Conservation (phyloP, 2,797 vertebrate genomes). For the Chelmon rostratus region DNA sequence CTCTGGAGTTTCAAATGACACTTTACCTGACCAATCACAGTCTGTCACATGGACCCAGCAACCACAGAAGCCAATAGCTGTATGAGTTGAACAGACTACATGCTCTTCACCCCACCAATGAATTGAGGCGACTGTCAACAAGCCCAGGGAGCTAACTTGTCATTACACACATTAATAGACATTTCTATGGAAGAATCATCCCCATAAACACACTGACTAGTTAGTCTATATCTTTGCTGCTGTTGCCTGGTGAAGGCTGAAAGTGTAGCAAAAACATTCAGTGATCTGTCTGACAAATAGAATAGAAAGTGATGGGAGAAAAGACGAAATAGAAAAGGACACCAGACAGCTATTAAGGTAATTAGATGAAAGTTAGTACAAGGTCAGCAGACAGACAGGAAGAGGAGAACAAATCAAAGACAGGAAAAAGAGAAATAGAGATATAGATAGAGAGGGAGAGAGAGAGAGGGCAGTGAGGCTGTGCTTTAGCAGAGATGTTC, state of each 20-base stretch:
- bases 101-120: not conserved
- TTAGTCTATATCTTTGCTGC: not conserved
- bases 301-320: slow-evolving; percentile 20
- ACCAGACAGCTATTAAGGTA: slow-evolving; percentile 29
- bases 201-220: not conserved
- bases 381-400: slow-evolving; percentile 34
- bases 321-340: slow-evolving; percentile 28
- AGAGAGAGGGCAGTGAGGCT: not conserved
- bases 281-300: slow-evolving; percentile 7
- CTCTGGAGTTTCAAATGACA: too few relatives aligned
- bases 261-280: not conserved
- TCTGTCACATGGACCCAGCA: too few relatives aligned
- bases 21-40: too few relatives aligned
- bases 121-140: not conserved
- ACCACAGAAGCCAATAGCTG: too few relatives aligned
- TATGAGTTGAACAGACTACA: too few relatives aligned
- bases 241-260: not conserved
- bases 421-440: not conserved
- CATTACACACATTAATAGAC: not conserved
- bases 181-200: not conserved
- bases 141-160: not conserved
- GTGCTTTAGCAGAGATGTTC: not conserved
- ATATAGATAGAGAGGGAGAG: not conserved
- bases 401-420: not conserved
- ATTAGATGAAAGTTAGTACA: slow-evolving; percentile 35